These are phyloP conservation scores for Calidris pygmaea DNA, from an alignment of 2,113 vertebrate species.

Conservation along the genomic window DNA sequence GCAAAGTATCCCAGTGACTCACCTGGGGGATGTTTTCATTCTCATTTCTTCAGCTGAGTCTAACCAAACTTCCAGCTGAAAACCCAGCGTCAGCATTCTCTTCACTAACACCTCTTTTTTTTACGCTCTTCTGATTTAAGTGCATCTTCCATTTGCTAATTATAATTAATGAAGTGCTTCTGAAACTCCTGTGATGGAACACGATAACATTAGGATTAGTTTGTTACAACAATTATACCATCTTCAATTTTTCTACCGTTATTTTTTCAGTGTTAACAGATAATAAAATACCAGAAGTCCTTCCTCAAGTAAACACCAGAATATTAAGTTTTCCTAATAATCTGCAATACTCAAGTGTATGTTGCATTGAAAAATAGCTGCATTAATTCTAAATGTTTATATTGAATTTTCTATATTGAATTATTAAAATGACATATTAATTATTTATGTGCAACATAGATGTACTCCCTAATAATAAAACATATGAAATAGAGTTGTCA, in stretches of 20 bases:
- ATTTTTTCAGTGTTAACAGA: not conserved
- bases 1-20: not conserved
- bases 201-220: not conserved
- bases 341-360: not conserved
- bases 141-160: conserved; percentile 27
- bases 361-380: not conserved
- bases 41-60: not conserved
- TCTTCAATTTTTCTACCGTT: not conserved
- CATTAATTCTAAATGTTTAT: conserved; percentile 54
- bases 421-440: conserved; percentile 58
- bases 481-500: conserved; percentile 35
- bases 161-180: conserved; percentile 4
- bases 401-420: conserved; percentile 27
- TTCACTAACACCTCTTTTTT: not conserved
- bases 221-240: not conserved
- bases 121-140: not conserved
- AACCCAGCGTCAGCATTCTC: not conserved
- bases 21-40: not conserved
- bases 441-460: conserved; percentile 39
- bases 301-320: conserved; percentile 4
- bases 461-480: conserved; percentile 22
- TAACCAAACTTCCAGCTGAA: not conserved
- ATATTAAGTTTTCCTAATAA: conserved; percentile 16
- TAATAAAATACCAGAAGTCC: not conserved
- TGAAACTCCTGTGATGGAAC: not conserved